These are phyloP conservation scores for Bungarus multicinctus DNA, from an alignment of 2,113 vertebrate genomes.

Conservation along the genomic window DNA sequence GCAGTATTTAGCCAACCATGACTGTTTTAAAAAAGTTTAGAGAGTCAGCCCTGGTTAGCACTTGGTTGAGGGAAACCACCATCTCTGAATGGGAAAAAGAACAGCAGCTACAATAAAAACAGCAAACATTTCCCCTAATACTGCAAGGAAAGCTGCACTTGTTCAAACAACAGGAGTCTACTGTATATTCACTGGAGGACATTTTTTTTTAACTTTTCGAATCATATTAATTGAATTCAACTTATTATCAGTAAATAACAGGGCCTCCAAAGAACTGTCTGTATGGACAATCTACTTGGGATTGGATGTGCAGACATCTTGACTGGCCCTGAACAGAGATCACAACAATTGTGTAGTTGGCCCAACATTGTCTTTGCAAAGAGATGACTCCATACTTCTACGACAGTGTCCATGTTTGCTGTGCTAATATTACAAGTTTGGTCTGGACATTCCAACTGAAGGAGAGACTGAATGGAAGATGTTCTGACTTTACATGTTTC, in stretches of 20 bases:
- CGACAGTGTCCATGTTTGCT: not conserved
- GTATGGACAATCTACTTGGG: not conserved
- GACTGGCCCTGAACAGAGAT: not conserved
- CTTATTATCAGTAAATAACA: not conserved
- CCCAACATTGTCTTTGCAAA: not conserved
- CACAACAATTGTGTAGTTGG: not conserved
- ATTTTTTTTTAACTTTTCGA: not conserved
- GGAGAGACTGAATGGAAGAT: not conserved
- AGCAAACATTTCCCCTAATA: not conserved
- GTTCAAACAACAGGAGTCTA: not conserved
- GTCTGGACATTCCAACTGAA: not conserved
- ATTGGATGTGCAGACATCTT: not conserved
- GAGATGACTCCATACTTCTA: not conserved
- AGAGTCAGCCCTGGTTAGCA: not conserved
- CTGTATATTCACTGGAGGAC: not conserved
- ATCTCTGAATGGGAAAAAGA: not conserved
- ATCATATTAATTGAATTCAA: not conserved
- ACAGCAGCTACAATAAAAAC: not conserved
- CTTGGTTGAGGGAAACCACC: not conserved
- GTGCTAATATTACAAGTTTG: not conserved
- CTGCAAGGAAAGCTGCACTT: not conserved
- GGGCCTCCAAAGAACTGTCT: not conserved
- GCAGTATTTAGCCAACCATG: not conserved
- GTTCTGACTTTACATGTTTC: not conserved
- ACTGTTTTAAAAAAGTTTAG: not conserved